phyloP scores from a whole-genome alignment of 2,888 invertebrate species.

The Teleiodes luculella region DNA sequence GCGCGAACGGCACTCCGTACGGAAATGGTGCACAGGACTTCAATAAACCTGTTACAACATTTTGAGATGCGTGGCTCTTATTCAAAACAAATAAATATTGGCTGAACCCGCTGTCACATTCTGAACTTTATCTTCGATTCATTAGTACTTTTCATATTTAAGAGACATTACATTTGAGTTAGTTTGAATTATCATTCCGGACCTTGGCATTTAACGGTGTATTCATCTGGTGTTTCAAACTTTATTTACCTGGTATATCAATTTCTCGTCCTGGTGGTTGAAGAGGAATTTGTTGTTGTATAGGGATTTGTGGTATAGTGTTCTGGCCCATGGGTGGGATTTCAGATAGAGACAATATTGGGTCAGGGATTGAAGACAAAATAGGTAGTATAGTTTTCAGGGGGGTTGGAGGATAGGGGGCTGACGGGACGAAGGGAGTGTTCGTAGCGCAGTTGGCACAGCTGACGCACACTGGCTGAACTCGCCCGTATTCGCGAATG shows the following conservation, averaged over 20 bases:
- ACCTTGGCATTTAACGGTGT: too few species aligned
- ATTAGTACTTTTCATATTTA: too few species aligned
- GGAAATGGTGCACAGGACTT: slow-evolving; percentile 51
- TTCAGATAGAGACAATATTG: background rate
- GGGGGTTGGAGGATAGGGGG: background rate
- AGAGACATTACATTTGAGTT: too few species aligned
- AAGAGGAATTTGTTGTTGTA: too few species aligned
- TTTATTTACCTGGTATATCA: background rate
- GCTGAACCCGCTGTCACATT: too few species aligned
- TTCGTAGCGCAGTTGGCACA: slow-evolving; percentile 39
- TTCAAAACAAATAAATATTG: too few species aligned
- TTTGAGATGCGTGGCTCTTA: too few species aligned
- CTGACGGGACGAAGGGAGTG: slow-evolving; percentile 6
- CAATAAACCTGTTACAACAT: background rate
- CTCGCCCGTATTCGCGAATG: slow-evolving; percentile 32
- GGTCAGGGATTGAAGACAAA: background rate
- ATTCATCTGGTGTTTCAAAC: too few species aligned
- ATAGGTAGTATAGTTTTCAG: background rate
- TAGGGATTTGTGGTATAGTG: too few species aligned
- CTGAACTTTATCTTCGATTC: too few species aligned
- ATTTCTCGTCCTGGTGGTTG: background rate
- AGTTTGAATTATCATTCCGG: too few species aligned
- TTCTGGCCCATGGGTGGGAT: too few species aligned
- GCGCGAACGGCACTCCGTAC: slow-evolving; percentile 45
- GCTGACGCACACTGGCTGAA: slow-evolving; percentile 48